A percentile compares a stretch with the other conserved stretches of the same genome.
phyloP scores from a whole-genome alignment of 2,888 invertebrate genomes.

The Glyphotaelius pellucidus region DNA sequence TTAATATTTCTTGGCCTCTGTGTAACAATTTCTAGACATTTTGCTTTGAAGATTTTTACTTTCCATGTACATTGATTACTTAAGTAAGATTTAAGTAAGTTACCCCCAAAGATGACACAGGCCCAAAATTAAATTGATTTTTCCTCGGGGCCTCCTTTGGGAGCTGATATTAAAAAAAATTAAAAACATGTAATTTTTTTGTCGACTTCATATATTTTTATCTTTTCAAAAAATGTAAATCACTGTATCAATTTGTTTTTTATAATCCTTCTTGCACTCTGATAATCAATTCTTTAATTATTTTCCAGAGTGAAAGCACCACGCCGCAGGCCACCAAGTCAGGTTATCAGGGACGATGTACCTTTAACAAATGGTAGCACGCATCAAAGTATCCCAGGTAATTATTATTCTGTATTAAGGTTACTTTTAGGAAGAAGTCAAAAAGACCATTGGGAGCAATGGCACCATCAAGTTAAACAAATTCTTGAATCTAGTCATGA shows the following conservation, averaged over 20 bases:
- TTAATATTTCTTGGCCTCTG: too few species aligned
- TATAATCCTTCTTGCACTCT: background rate
- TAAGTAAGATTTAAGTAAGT: too few species aligned
- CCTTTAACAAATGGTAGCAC: constrained; percentile 75
- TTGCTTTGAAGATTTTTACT: too few species aligned
- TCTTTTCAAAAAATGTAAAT: background rate
- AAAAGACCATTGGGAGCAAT: background rate
- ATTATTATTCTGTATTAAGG: background rate
- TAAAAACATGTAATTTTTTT: too few species aligned
- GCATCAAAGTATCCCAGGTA: constrained; percentile 51
- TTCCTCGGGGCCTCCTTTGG: too few species aligned
- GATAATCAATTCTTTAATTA: background rate
- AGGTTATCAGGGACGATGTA: constrained; percentile 74
- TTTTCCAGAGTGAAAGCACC: constrained; percentile 77
- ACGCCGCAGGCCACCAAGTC: constrained; percentile 79
- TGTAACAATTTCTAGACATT: too few species aligned
- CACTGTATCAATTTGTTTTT: background rate
- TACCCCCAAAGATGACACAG: too few species aligned
- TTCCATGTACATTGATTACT: too few species aligned
- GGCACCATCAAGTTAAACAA: background rate
- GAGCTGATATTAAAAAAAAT: too few species aligned
- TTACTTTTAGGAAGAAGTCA: background rate
- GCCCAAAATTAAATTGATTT: too few species aligned
- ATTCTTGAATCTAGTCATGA: background rate
- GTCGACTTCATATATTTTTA: background rate